Evolutionary conservation across 2,797 vertebrate species (phyloP).

Genomic region (Anguilla marmorata): DNA sequence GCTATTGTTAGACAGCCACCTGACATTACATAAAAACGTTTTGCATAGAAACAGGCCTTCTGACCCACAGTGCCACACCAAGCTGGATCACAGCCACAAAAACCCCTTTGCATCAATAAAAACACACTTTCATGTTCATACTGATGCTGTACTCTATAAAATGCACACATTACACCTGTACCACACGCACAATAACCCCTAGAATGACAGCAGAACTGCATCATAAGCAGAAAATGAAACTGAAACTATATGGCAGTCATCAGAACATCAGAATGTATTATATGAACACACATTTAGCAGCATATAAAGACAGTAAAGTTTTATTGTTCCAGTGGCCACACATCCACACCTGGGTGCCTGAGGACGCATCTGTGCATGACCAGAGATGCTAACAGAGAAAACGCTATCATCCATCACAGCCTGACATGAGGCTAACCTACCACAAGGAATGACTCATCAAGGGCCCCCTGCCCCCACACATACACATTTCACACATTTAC

Average conservation of each 20-base stretch:
- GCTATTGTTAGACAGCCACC: not conserved
- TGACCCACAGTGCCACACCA: not conserved
- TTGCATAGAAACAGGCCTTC: not conserved
- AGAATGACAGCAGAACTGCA: not conserved
- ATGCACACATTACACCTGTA: not conserved
- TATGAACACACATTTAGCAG: not conserved
- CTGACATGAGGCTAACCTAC: not conserved
- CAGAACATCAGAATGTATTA: not conserved
- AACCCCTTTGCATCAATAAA: not conserved
- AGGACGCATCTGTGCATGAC: not conserved
- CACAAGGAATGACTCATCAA: not conserved
- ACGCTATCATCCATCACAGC: not conserved
- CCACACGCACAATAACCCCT: not conserved
- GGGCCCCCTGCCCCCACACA: not conserved
- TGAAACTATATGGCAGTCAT: not conserved
- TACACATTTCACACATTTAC: not conserved
- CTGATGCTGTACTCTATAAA: not conserved
- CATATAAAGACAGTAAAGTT: not conserved
- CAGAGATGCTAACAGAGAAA: not conserved
- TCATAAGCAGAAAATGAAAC: not conserved
- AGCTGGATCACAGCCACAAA: not conserved
- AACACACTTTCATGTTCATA: not conserved
- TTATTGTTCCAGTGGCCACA: not conserved
- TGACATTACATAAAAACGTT: not conserved
- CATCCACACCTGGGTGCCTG: not conserved